Evolutionary conservation across 2,113 vertebrate genomes (phyloP).

Genomic region (Microcebus ravelobensis): DNA sequence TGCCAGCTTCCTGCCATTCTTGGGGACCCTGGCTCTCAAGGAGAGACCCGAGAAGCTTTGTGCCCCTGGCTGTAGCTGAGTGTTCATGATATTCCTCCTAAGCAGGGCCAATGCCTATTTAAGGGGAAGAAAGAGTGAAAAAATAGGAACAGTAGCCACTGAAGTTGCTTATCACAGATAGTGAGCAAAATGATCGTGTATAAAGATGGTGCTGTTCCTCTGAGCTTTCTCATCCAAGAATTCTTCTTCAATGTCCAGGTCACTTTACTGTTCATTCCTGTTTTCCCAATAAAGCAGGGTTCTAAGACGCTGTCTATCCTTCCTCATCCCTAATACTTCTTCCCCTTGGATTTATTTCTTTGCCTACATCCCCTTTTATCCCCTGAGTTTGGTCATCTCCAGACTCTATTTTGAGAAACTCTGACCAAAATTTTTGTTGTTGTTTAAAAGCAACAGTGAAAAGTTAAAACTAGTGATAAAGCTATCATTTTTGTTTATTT

Average conservation of each 20-base stretch:
- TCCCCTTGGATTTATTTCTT: slow-evolving; percentile 1
- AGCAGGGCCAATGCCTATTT: not conserved
- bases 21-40: not conserved
- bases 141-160: not conserved
- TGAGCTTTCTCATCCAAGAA: not conserved
- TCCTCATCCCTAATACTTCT: not conserved
- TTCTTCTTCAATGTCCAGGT: not conserved
- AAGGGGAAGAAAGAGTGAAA: not conserved
- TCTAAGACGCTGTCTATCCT: not conserved
- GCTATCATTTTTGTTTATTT: slow-evolving; percentile 26
- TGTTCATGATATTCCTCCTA: not conserved
- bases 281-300: not conserved
- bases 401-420: slow-evolving; percentile 31
- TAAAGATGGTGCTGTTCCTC: not conserved
- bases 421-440: not conserved
- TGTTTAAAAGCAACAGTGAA: slow-evolving; percentile 34
- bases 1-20: not conserved
- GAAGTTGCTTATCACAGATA: not conserved
- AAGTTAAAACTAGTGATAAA: slow-evolving; percentile 8
- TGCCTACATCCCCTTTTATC: not conserved
- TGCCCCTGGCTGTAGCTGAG: not conserved
- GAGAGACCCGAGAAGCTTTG: not conserved
- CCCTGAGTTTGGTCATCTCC: slow-evolving; percentile 32
- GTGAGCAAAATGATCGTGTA: not conserved
- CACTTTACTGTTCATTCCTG: not conserved